Base-by-base conservation (phyloP, 1,140 invertebrate species). In the Panagrolaimus sp. region DNA sequence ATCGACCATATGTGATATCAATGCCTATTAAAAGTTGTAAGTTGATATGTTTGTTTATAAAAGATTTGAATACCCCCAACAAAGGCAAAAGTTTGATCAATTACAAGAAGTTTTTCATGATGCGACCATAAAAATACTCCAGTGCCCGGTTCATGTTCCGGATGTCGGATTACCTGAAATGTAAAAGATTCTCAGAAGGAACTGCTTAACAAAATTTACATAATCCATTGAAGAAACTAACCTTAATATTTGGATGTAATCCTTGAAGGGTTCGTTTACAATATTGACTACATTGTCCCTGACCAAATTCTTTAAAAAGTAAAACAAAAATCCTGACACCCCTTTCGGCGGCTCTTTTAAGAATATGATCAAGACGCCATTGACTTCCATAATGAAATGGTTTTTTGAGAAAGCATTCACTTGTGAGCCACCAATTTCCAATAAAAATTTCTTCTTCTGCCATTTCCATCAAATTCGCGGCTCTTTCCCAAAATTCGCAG, bases 81-180 rank as follows among this genome's bases (percentile, higher is more conserved):
- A 85, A 96, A 98, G 10, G 94, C 94, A 74, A 92, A 89, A 9
- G 88, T 89, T 84, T 98, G 95, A 86, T 98, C 95, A 0, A 98
- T 88, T n/a, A 93, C 89, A 0, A 98, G 91, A 15, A 96, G 89
- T 85, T 98, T 98, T 84, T 98, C 95, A 84, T 98, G 95, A 86
- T 98, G 94, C 3, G 94, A 93, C 94, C 94, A 98, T 43, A 97
- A 87, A 75, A 94, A 88, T 0, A 95, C 88, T 21, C 91, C 90
- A 73, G 89, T 89, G 5, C 74, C 71, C 12, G 77, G 67, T 63
- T 92, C 90, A 84, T 97, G 94, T 87, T 98, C 94, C 12, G 95
- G 95, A 86, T 98, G 94, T 14, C 95, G 87, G 71, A 98, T 86
- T 38, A 93, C 90, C 90, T 91, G 70, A 6, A 80, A 68, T 66